Base-by-base conservation (phyloP, 2,888 invertebrate species). In the Lysandra bellargus region DNA sequence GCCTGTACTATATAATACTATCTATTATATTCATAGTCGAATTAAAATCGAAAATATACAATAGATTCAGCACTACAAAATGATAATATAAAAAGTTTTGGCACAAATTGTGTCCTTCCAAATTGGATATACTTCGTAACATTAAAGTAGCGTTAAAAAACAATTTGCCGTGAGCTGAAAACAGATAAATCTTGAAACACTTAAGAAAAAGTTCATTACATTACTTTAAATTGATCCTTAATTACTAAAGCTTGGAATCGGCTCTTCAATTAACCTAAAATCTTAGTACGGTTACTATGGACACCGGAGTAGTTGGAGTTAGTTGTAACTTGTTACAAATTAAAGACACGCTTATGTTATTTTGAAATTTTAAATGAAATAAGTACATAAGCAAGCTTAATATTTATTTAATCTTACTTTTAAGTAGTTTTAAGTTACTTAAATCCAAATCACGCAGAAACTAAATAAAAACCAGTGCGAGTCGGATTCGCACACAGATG, bases 251-350 rank as follows among this genome's bases (percentile, higher is more conserved):
- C 57, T 57, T 53, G 53, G 76, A 77, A 78, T 79, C 79, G 76
- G 78, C 77, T 76, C 73, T 73, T 72, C 78, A 79, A 80, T 80
- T 80, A 80, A 76, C 78, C 69, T 76, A 60, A 80, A 80, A 80
- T 80, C 75, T 53, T 37, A 37, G 69, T 5, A 33, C 33, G 69
- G 33, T 69, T 12, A 33, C 69, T 37, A 37, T 69, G 33, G 69
- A 33, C 14, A 69, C 12, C 5, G 33, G 2, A 64, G 7, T 12
- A 64, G 64, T 64, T 30, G 0, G 7, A 61, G 61, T 61, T 23
- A 61, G 61, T 61, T 61, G 23, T 57, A 57, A 57, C 57, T 57
- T 57, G 57, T 57, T 57, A 57, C 14, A 57, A 53, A 53, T 53
- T 53, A 14, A 12, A 53, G 53, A 3, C 3, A 49, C 57, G 17